Percentiles rank a stretch among this genome's conserved stretches.
Conservation (phyloP, 1,140 invertebrate genomes). For the Pseudomyrmex flavicornis region DNA sequence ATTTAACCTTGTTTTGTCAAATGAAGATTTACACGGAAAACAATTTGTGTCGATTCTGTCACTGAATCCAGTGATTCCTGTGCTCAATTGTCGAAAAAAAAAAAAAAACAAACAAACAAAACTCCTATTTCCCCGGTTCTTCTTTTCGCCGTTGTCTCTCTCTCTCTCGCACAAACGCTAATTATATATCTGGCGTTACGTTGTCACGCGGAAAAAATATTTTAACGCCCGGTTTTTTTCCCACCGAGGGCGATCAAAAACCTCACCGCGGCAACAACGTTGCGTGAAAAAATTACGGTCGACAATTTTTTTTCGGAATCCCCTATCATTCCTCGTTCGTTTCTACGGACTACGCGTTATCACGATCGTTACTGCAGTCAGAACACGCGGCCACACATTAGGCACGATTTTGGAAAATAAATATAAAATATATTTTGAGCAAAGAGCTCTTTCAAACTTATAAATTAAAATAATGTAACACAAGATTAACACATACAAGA, state of each 20-base stretch:
- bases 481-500: too few species aligned
- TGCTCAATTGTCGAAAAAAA: neutral
- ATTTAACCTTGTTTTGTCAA: neutral
- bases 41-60: neutral
- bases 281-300: slow-evolving; percentile 61
- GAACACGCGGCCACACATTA: slow-evolving; percentile 54
- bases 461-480: too few species aligned
- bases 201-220: slow-evolving; percentile 36
- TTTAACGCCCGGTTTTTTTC: slow-evolving; percentile 59
- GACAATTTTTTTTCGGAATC: slow-evolving; percentile 64
- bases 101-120: neutral
- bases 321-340: slow-evolving; percentile 68
- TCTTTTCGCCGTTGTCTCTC: neutral
- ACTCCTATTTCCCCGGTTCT: neutral
- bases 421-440: too few species aligned
- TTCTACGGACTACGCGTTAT: slow-evolving; percentile 72
- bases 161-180: slow-evolving; percentile 21
- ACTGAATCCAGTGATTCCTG: neutral
- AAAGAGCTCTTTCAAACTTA: too few species aligned
- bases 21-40: slow-evolving; percentile 14
- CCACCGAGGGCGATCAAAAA: slow-evolving; percentile 55
- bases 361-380: slow-evolving; percentile 69
- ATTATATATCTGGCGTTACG: slow-evolving; percentile 54
- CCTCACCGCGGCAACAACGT: slow-evolving; percentile 30
- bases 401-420: slow-evolving; percentile 72